Percentiles rank a stretch among this genome's conserved stretches.
These are phyloP conservation scores for Elaphurus davidianus DNA, from an alignment of 2,113 vertebrate genomes.

Conservation along the genomic window DNA sequence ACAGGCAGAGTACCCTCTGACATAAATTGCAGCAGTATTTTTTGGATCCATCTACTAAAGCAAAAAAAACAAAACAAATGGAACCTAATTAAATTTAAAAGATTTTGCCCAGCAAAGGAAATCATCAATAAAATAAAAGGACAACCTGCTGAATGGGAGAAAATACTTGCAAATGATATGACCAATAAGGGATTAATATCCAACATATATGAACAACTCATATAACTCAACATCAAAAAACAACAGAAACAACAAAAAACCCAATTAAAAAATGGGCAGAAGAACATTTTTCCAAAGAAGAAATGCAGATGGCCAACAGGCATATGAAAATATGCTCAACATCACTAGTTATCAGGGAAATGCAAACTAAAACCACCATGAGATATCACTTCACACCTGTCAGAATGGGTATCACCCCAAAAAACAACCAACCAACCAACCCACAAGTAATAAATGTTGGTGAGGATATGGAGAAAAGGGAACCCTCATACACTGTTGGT, in stretches of 20 bases:
- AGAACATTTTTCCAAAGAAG: not conserved
- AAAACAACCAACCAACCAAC: not conserved
- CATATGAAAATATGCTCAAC: not conserved
- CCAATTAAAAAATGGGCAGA: not conserved
- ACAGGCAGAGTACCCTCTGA: not conserved
- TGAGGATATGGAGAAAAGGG: not conserved
- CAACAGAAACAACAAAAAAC: not conserved
- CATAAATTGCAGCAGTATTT: not conserved
- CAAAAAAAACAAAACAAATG: not conserved
- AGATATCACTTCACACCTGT: not conserved
- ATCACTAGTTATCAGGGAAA: not conserved
- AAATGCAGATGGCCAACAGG: not conserved
- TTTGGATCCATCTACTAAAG: not conserved
- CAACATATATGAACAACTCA: not conserved
- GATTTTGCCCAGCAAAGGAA: not conserved
- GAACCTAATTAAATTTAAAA: not conserved
- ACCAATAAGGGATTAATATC: not conserved
- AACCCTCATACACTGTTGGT: not conserved
- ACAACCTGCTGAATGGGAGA: not conserved
- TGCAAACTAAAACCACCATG: not conserved
- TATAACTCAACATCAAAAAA: not conserved
- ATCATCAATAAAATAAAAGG: not conserved
- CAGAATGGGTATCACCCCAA: not conserved
- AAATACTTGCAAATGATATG: not conserved
- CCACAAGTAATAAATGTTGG: not conserved